These are phyloP conservation scores for Ceratosolen solmsi DNA, from an alignment of 1,140 invertebrate genomes.

Conservation along the genomic window DNA sequence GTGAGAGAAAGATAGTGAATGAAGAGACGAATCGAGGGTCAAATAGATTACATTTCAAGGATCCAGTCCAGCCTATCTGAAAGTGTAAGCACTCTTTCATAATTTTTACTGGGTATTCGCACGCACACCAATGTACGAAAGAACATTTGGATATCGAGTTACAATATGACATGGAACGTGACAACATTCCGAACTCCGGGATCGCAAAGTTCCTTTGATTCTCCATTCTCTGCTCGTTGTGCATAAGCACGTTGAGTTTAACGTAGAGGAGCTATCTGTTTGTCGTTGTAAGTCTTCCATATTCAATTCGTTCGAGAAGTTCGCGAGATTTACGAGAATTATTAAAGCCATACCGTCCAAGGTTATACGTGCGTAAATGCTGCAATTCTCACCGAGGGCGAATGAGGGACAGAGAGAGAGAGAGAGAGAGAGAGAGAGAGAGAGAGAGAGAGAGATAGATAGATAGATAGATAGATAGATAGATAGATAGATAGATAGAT, in stretches of 20 bases:
- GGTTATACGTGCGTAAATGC: slow-evolving; percentile 1
- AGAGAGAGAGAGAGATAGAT: no score
- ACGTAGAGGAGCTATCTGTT: slow-evolving; percentile 4
- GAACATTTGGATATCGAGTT: not conserved
- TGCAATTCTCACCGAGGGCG: not conserved
- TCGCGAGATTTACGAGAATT: not conserved
- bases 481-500: no score
- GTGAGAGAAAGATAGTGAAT: not conserved
- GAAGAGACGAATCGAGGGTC: not conserved
- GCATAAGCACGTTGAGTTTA: not conserved
- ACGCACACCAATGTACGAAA: not conserved
- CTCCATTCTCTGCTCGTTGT: not conserved
- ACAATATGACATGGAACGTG: slow-evolving; percentile 18
- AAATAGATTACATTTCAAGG: not conserved
- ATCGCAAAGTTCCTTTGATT: slow-evolving; percentile 11
- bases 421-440: not conserved
- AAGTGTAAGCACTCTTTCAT: not conserved
- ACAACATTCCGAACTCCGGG: not conserved
- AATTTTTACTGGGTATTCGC: not conserved
- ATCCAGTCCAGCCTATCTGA: not conserved
- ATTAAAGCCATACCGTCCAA: not conserved
- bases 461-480: no score
- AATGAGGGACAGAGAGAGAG: not conserved
- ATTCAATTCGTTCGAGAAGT: slow-evolving; percentile 20
- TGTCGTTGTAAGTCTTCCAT: slow-evolving; percentile 29